These are phyloP conservation scores for Nasonovia ribisnigri DNA, from an alignment of 2,888 invertebrate species.

Conservation along the genomic window DNA sequence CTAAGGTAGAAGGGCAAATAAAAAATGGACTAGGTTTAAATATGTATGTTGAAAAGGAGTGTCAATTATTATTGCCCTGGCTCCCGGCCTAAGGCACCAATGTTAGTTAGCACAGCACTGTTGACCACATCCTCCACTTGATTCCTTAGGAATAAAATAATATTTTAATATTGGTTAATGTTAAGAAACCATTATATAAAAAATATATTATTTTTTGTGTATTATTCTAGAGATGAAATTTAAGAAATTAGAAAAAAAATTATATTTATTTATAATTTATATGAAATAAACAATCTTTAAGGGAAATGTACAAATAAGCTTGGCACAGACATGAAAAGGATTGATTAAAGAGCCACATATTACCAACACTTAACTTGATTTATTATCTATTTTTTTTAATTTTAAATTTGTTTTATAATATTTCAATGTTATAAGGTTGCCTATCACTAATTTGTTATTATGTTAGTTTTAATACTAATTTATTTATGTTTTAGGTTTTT, in stretches of 20 bases:
- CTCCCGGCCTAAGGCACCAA: too few species aligned
- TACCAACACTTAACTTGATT: not conserved
- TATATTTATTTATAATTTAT: not conserved
- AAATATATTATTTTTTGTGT: not conserved
- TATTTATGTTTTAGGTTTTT: constrained; percentile 79
- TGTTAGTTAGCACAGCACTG: too few species aligned
- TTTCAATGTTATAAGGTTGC: not conserved
- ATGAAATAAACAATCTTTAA: not conserved
- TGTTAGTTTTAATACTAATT: not conserved
- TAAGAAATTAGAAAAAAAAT: not conserved
- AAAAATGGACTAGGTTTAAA: too few species aligned
- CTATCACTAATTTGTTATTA: not conserved
- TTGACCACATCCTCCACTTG: not conserved
- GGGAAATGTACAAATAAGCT: not conserved
- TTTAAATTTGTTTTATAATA: not conserved
- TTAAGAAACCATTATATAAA: not conserved
- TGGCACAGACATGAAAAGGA: not conserved
- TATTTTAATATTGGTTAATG: not conserved
- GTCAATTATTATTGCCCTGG: too few species aligned
- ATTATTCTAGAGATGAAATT: not conserved
- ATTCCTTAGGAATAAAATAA: not conserved
- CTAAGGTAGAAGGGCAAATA: too few species aligned
- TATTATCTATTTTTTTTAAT: not conserved
- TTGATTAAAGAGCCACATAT: not conserved
- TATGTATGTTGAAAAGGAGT: too few species aligned